phyloP scores from a whole-genome alignment of 2,113 vertebrate genomes.

The Gambusia holbrooki region DNA sequence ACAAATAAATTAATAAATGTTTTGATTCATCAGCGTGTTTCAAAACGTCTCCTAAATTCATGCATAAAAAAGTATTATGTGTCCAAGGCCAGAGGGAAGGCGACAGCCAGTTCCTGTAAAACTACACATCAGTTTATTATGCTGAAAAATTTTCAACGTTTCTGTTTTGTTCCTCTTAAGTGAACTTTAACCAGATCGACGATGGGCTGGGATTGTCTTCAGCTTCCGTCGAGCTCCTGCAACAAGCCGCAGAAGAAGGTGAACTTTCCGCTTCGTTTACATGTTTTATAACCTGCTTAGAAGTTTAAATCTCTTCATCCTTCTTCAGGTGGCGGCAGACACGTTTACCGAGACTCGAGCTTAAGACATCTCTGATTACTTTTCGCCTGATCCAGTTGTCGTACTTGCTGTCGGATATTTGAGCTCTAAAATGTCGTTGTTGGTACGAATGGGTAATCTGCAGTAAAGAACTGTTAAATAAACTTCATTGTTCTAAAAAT shows the following conservation, averaged over 20 bases:
- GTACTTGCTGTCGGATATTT: slow-evolving; percentile 8
- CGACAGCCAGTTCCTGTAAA: neutral
- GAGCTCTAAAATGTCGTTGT: neutral
- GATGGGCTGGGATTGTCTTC: slow-evolving; percentile 15
- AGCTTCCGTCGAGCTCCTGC: slow-evolving; percentile 29
- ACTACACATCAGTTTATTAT: neutral
- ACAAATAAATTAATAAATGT: neutral
- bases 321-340: slow-evolving; percentile 30
- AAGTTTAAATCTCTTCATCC: neutral
- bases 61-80: neutral
- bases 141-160: neutral
- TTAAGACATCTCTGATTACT: neutral
- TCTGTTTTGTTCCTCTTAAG: slow-evolving; percentile 27
- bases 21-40: neutral
- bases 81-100: neutral
- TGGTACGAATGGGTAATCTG: neutral
- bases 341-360: slow-evolving; percentile 12
- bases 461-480: neutral
- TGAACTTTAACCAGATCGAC: slow-evolving; percentile 1
- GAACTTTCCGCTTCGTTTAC: neutral
- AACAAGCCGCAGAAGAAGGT: slow-evolving; percentile 41
- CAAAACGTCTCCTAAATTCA: neutral
- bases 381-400: neutral
- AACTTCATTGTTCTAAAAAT: neutral
- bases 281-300: neutral